Conservation (phyloP, 2,888 invertebrate genomes). For the Hydraecia micacea region DNA sequence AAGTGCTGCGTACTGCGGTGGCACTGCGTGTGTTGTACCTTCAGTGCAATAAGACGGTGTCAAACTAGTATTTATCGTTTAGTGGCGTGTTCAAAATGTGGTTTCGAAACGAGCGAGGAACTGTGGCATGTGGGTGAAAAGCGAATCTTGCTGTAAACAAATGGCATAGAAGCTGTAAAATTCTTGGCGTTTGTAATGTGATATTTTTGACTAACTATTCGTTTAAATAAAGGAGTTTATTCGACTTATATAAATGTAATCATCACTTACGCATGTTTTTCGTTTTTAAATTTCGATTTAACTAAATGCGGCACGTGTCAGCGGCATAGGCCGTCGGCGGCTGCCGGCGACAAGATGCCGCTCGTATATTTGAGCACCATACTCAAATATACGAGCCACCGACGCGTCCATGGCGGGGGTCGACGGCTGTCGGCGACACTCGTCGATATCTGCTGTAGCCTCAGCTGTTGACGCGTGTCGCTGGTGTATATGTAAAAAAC, state of each 20-base stretch:
- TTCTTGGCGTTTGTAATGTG: background rate
- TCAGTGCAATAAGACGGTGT: conserved; percentile 76
- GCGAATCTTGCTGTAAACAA: background rate
- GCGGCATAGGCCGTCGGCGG: background rate
- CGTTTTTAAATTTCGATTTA: background rate
- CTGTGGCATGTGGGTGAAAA: background rate
- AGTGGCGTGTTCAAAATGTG: conserved; percentile 49
- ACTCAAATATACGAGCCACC: background rate
- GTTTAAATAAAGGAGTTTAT: background rate
- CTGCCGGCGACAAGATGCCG: background rate
- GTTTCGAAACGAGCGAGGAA: conserved; percentile 24
- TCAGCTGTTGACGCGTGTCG: background rate
- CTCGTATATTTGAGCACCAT: background rate
- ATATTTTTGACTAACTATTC: background rate
- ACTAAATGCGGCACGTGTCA: background rate
- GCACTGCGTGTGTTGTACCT: conserved; percentile 58
- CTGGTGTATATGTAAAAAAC: background rate
- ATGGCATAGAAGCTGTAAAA: background rate
- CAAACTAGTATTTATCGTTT: conserved; percentile 79
- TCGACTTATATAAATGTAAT: background rate
- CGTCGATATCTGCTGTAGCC: background rate
- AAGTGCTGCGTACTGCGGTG: conserved; percentile 38
- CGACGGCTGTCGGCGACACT: background rate
- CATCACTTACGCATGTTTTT: background rate
- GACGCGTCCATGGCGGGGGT: background rate